Base-by-base conservation (phyloP, 2,797 vertebrate species). In the Enteromius mattozi region DNA sequence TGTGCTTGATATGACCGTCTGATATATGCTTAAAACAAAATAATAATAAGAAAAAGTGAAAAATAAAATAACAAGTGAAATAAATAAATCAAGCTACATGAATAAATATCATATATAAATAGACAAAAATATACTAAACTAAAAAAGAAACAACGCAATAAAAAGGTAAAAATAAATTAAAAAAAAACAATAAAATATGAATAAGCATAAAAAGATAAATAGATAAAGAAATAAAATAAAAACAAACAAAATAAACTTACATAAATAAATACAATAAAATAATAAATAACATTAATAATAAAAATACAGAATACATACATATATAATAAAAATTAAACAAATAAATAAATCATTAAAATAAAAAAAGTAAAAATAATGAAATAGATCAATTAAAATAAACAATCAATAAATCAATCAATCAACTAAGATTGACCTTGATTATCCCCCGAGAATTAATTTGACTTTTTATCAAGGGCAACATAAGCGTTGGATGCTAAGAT, bases 381-480 rank as follows among this genome's bases (percentile, higher is more conserved):
- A 30, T 6, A 19, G 5, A 51, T 19, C 0, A 17, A 51, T 19
- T 19, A 51, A 51, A 51, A 65, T 3, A 27, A 24, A 9, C n/a
- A 42, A 42, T 35, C 3, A 35, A 27, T 27, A n/a, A 37, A 68
- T 24, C 13, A 78, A n/a, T 6, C 2, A 78, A 9, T 19, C 6
- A 54, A 14, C 17, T 2, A 35, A 35, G 30, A 59, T 12, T 59
- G 54, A 59, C 33, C 19, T 74, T n/a, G n/a, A 7, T 51, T n/a
- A 37, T 51, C 16, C 9, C 6, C 3, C 45, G 33, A 82, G 24
- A 19, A 68, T 14, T 3, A 9, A n/a, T 16, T 45, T 35, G 54
- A 14, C 33, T 33, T 54, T 84, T 86, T 84, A 84, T 84, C 77
- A 61, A 37, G 21, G 21, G 16, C 56, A 40, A 42, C 16, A 35